phyloP scores from a whole-genome alignment of 2,888 invertebrate genomes.

The Plagodis pulveraria region DNA sequence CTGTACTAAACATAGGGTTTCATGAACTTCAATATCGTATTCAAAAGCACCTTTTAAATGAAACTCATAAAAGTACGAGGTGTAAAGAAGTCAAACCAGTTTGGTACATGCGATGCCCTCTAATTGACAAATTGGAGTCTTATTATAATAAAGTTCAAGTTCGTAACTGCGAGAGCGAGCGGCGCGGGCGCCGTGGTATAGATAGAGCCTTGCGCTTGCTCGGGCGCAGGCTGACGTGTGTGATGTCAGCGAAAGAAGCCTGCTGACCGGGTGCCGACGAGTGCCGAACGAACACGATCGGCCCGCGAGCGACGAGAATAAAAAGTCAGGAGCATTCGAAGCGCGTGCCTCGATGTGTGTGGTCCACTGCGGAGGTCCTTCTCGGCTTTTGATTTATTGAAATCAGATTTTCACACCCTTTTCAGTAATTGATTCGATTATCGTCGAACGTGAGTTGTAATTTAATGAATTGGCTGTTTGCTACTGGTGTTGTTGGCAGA shows the following conservation, averaged over 20 bases:
- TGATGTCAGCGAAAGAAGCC: slow-evolving; percentile 63
- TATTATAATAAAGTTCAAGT: slow-evolving; percentile 86
- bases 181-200: slow-evolving; percentile 36
- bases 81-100: slow-evolving; percentile 81
- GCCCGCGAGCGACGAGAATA: slow-evolving; percentile 66
- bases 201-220: slow-evolving; percentile 34
- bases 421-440: slow-evolving; percentile 55
- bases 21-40: slow-evolving; percentile 46
- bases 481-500: slow-evolving; percentile 14
- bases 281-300: slow-evolving; percentile 70
- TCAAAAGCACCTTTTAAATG: slow-evolving; percentile 61
- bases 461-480: slow-evolving; percentile 22
- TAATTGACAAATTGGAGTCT: slow-evolving; percentile 90
- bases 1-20: slow-evolving; percentile 35
- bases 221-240: slow-evolving; percentile 64
- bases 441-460: slow-evolving; percentile 32
- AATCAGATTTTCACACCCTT: slow-evolving; percentile 76
- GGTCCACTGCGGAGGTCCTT: slow-evolving; percentile 86
- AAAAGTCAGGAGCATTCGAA: slow-evolving; percentile 85
- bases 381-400: slow-evolving; percentile 76
- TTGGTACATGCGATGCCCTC: slow-evolving; percentile 80
- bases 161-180: slow-evolving; percentile 67
- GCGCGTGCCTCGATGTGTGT: slow-evolving; percentile 92
- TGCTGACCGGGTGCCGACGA: slow-evolving; percentile 74
- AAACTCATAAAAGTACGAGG: slow-evolving; percentile 68